Evolutionary conservation across 2,797 vertebrate genomes (phyloP).

Genomic region (Manis crassicaudata): DNA sequence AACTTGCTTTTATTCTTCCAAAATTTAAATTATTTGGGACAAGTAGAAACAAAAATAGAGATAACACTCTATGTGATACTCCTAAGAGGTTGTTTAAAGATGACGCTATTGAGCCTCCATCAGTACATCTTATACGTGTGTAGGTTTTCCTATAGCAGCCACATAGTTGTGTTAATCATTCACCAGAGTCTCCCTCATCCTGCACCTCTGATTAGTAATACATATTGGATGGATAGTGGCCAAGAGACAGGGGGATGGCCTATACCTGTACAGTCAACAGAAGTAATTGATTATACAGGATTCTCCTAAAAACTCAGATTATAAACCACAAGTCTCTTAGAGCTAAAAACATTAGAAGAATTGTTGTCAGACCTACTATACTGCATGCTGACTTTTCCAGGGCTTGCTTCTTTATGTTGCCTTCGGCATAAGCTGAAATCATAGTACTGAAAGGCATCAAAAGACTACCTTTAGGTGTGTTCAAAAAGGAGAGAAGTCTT

Average conservation of each 20-base stretch:
- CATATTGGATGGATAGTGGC: neutral
- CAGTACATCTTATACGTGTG: neutral
- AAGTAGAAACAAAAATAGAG: conserved; percentile 5
- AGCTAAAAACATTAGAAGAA: neutral
- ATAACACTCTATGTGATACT: neutral
- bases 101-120: neutral
- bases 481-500: neutral
- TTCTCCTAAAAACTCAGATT: neutral
- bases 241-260: neutral
- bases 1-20: neutral
- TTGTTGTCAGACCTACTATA: neutral
- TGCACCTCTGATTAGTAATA: neutral
- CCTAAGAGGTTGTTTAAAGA: neutral
- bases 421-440: neutral
- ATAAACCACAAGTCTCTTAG: neutral
- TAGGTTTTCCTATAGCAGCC: neutral
- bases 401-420: conserved; percentile 13
- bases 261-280: neutral
- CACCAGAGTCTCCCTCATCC: neutral
- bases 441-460: neutral
- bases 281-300: neutral
- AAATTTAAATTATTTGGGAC: neutral
- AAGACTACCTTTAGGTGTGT: neutral
- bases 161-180: neutral
- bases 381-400: neutral